Conservation (phyloP, 2,888 invertebrate species). For the Platycheirus albimanus region DNA sequence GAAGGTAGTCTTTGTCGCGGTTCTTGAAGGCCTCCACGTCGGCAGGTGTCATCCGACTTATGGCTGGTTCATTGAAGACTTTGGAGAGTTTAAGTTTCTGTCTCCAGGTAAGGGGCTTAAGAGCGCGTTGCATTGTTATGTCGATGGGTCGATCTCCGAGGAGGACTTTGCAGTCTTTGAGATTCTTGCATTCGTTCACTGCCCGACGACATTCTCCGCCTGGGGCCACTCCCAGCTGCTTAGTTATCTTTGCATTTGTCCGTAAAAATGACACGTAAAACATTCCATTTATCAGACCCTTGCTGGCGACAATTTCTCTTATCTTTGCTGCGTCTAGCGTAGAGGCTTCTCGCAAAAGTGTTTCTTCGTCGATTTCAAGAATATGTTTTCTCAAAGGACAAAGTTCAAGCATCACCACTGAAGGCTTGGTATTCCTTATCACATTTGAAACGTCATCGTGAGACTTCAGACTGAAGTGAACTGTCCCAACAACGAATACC, state of each 20-base stretch:
- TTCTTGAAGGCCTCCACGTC: conserved; percentile 96
- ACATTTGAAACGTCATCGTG: conserved; percentile 93
- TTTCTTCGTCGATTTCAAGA: conserved; percentile 93
- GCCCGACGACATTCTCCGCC: conserved; percentile 97
- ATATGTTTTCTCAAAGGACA: conserved; percentile 93
- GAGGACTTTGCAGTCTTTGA: conserved; percentile 89
- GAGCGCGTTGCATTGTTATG: conserved; percentile 93
- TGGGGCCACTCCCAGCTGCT: conserved; percentile 96
- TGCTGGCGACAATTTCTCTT: conserved; percentile 75
- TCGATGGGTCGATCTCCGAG: conserved; percentile 95
- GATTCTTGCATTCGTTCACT: conserved; percentile 87
- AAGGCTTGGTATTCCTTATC: conserved; percentile 83
- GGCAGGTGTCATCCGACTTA: conserved; percentile 84
- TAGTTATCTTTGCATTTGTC: conserved; percentile 94
- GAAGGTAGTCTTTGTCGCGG: conserved; percentile 82
- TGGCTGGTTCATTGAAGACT: conserved; percentile 45
- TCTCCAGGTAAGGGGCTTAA: conserved; percentile 91
- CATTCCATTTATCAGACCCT: conserved; percentile 84
- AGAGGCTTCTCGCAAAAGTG: conserved; percentile 91
- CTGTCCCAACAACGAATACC: conserved; percentile 95
- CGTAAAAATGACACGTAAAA: conserved; percentile 93
- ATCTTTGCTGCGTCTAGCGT: conserved; percentile 89
- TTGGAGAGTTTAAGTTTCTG: conserved; percentile 86
- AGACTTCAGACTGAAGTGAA: conserved; percentile 96
- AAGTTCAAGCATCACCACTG: conserved; percentile 94